Base-by-base conservation (phyloP, 2,797 vertebrate genomes). In the Bucorvus abyssinicus region DNA sequence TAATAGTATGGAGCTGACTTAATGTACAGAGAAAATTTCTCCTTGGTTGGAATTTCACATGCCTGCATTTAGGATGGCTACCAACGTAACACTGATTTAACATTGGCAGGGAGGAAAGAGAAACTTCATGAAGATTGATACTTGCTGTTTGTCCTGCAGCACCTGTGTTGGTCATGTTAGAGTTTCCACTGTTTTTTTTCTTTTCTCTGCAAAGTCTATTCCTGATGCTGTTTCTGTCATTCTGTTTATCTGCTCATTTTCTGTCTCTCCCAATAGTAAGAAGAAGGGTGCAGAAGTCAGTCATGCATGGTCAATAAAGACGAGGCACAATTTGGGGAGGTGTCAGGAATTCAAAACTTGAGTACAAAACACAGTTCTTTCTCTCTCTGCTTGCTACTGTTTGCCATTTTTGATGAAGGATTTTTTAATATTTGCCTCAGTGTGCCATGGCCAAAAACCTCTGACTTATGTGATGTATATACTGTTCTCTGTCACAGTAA, bases 381-480 rank as follows among this genome's bases (percentile, higher is more conserved):
- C 10, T 69, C 42, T 80, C 60, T 73, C 38, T 34, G 24, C 36
- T 95, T 24, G 24, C 45, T 65, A 4, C 12, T 74, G 16, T 65
- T 85, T 67, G 76, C 14, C 12, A 4, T 44, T 92, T 84, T 42
- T 73, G 36, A 6, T 78, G 5, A 53, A 87, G 14, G 0, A 7
- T 44, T n/a, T 65, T 40, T 65, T 53, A 30, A 85, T 17, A 18
- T 65, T 69, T 85, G 40, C 18, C 19, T 74, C 17, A 30, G 12
- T 38, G 14, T 93, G 36, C 21, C 4, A 3, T 44, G 36, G 10
- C 65, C 70, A 60, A 49, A 83, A 77, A 80, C 12, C 32, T 63
- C 10, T 5, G 42, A 29, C 10, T 1, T 52, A 7, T 11, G 5
- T 65, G 45, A 55, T 0, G 1, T 2, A 11, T 17, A 8, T 50